Conservation (phyloP, 2,888 invertebrate genomes). For the Cheilosia vernalis region DNA sequence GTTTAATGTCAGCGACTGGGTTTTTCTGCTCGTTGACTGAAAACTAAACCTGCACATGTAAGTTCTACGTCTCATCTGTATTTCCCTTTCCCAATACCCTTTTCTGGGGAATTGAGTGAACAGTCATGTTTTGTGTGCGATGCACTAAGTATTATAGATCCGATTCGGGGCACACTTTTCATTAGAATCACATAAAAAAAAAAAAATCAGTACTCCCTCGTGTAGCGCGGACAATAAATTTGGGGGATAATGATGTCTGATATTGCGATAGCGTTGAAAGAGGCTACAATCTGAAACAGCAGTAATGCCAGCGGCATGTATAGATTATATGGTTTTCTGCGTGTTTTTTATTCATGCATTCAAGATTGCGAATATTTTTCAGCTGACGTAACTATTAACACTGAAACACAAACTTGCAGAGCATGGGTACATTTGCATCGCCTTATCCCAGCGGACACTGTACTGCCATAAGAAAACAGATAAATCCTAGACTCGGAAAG, state of each 20-base stretch:
- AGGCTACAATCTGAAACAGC: slow-evolving; percentile 3
- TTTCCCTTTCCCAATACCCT: no score
- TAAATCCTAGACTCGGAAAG: neutral
- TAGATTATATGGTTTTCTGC: neutral
- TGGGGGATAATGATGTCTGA: neutral
- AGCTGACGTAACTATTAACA: slow-evolving; percentile 1
- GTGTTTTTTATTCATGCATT: neutral
- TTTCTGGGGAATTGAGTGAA: no score
- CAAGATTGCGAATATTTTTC: neutral
- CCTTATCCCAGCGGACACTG: neutral
- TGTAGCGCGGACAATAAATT: neutral
- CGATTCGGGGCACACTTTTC: no score
- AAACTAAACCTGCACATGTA: no score
- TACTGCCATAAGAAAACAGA: neutral
- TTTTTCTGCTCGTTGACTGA: no score
- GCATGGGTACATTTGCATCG: neutral
- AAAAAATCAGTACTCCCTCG: neutral
- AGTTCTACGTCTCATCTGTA: no score
- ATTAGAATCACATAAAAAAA: no score
- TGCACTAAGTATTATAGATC: no score
- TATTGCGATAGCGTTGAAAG: neutral
- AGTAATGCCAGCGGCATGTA: neutral
- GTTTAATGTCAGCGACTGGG: no score
- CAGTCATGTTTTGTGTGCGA: no score
- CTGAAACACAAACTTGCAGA: neutral